phyloP scores from a whole-genome alignment of 2,113 vertebrate species.

The Eublepharis macularius region DNA sequence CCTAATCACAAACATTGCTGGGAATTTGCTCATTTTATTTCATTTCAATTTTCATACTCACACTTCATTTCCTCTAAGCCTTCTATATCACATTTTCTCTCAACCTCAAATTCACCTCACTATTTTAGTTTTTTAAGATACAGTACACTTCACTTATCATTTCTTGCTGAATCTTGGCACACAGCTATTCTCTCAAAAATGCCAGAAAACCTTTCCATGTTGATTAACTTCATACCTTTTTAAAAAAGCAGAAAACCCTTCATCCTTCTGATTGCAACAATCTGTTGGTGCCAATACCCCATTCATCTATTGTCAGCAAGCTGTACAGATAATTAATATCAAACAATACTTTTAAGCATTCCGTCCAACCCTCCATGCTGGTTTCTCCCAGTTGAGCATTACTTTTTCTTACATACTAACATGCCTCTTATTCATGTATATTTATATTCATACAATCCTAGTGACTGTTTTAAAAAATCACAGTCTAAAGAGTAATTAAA shows the following conservation, averaged over 20 bases:
- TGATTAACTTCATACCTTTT: neutral
- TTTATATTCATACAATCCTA: neutral
- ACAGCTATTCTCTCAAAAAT: neutral
- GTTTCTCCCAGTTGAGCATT: neutral
- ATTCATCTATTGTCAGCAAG: neutral
- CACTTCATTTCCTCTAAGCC: neutral
- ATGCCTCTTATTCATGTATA: neutral
- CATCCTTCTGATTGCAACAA: neutral
- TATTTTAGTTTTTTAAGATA: neutral
- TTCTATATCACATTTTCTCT: neutral
- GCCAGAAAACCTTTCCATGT: neutral
- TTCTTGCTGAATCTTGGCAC: neutral
- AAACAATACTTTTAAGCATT: neutral
- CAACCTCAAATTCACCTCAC: neutral
- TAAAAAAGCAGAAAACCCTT: neutral
- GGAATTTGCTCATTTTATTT: neutral
- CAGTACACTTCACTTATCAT: neutral
- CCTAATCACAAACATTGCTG: neutral
- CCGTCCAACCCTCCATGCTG: neutral
- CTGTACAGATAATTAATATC: neutral
- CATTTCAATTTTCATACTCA: neutral
- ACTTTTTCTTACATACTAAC: neutral
- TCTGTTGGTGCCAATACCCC: neutral
- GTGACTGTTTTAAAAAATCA: neutral
- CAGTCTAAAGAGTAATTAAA: slow-evolving; percentile 32